Base-by-base conservation (phyloP, 2,113 vertebrate genomes). In the Atractosteus spatula region DNA sequence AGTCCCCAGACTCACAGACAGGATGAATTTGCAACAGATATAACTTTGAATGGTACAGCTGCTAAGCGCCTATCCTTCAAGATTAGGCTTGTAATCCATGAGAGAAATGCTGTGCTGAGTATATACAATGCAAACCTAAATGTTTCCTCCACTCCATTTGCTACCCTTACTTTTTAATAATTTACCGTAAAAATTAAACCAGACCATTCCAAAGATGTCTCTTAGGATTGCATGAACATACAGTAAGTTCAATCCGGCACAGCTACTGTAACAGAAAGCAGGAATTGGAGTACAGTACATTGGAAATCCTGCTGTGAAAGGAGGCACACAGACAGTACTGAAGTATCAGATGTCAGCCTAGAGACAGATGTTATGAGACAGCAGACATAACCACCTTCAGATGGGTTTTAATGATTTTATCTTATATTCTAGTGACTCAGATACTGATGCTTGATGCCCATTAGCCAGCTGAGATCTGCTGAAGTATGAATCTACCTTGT, bases 331-430 rank as follows among this genome's bases (percentile, higher is more conserved):
- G 47, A 2, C 55, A 70, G 44, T 59, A 44, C 55, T 41, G 43
- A 7, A 10, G 55, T 43, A 70, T 70, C 54, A 29, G n/a, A 55
- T 70, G 8, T 70, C 68, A 61, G 41, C 14, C 3, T 41, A n/a
- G 68, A 70, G 54, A 70, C 68, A 70, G 68, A 70, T 70, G 68
- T 70, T 70, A 6, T 55, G 3, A 7, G 8, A 11, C 41, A 16
- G 55, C 68, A 59, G 55, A 70, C 68, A 44, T 70, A 61, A 70
- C 68, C 41, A 55, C 55, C 13, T 59, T 70, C 68, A 70, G 55
- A 70, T 70, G 68, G 68, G 10, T 41, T 70, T 59, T 70, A 70
- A 70, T 59, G 68, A 70, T 70, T 70, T 70, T 70, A 70, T 70
- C 68, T 70, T 70, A 11, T 59, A 70, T 70, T 70, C 55, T 70